Evolutionary conservation across 2,888 invertebrate species (phyloP).

Genomic region (Orthosia cruda): DNA sequence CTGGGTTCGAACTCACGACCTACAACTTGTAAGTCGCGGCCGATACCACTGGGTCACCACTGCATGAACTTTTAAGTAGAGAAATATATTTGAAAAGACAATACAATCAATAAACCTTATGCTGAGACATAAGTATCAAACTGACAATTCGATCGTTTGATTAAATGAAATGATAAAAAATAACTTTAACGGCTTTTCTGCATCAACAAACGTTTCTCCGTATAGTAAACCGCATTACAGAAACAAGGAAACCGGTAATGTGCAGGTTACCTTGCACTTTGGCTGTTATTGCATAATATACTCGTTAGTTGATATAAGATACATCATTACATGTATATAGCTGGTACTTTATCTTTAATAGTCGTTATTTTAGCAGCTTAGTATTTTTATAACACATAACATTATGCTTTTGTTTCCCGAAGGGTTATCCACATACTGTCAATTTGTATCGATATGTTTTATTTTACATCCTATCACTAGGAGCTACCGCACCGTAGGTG

Average conservation of each 20-base stretch:
- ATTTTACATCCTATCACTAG: no score
- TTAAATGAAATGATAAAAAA: no score
- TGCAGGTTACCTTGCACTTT: constrained; percentile 17
- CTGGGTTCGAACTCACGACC: no score
- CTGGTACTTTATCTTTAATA: not conserved
- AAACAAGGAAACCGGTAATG: constrained; percentile 6
- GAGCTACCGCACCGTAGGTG: no score
- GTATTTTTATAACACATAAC: not conserved
- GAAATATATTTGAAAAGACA: not conserved
- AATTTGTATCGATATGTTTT: no score
- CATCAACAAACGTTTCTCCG: constrained; percentile 10
- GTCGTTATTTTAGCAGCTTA: not conserved
- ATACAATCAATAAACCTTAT: not conserved
- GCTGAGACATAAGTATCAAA: not conserved
- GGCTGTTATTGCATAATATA: not conserved
- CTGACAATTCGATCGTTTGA: no score
- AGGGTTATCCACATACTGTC: no score
- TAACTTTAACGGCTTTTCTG: not conserved
- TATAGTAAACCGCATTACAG: not conserved
- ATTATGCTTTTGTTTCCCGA: no score
- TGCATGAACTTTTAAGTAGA: not conserved
- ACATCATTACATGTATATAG: no score
- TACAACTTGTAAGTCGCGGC: no score
- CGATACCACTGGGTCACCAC: no score
- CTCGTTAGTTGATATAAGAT: not conserved